Evolutionary conservation across 2,113 vertebrate species (phyloP).

Genomic region (Aldabrachelys gigantea): DNA sequence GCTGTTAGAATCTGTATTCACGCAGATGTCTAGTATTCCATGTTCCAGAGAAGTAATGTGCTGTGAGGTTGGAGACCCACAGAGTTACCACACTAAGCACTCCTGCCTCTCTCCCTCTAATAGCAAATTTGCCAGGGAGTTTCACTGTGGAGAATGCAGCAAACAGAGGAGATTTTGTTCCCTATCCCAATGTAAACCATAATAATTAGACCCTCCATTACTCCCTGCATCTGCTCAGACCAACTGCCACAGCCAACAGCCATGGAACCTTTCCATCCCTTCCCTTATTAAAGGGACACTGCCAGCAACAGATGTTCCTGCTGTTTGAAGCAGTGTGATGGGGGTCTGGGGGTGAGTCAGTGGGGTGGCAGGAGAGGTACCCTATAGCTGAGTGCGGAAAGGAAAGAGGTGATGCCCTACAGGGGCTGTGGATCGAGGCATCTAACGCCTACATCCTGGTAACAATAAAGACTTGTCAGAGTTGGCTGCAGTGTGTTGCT

Average conservation of each 20-base stretch:
- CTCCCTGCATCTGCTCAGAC: neutral
- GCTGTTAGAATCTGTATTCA: too few relatives aligned
- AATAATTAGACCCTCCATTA: neutral
- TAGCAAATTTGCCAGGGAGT: too few relatives aligned
- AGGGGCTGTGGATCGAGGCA: neutral
- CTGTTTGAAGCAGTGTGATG: neutral
- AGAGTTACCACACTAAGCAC: too few relatives aligned
- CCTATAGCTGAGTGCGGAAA: neutral
- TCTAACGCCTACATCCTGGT: neutral
- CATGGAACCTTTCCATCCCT: neutral
- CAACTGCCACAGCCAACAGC: neutral
- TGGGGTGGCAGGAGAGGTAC: neutral
- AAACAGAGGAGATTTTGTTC: too few relatives aligned
- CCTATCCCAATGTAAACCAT: neutral
- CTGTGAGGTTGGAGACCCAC: too few relatives aligned
- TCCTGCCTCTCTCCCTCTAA: too few relatives aligned
- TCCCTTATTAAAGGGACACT: neutral
- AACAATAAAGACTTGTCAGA: neutral
- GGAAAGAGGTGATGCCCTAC: neutral
- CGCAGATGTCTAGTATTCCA: too few relatives aligned
- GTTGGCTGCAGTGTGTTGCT: neutral
- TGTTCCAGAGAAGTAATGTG: too few relatives aligned
- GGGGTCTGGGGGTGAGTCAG: neutral
- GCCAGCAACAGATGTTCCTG: neutral
- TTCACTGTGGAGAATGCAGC: too few relatives aligned